Conservation (phyloP, 2,797 vertebrate genomes). For the Melopsittacus undulatus region DNA sequence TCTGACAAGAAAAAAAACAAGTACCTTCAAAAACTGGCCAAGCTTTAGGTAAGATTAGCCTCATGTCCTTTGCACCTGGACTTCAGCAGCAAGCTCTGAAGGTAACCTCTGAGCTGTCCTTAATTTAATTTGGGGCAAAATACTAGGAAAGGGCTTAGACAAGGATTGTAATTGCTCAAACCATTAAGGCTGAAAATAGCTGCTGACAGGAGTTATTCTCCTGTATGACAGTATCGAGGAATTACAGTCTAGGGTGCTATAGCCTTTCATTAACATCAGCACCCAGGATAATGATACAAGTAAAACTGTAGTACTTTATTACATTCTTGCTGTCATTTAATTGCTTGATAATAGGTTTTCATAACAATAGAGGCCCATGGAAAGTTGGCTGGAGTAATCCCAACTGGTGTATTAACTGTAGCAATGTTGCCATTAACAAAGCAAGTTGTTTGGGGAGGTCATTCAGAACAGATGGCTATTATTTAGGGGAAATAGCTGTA, state of each 20-base stretch:
- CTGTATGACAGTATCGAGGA: constrained; percentile 13
- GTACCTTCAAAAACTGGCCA: accelerated
- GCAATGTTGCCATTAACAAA: constrained; percentile 44
- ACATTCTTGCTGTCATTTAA: constrained; percentile 65
- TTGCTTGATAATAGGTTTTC: constrained; percentile 67
- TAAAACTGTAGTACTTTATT: constrained; percentile 65
- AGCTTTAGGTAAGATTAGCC: not conserved
- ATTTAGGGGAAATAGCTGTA: constrained; percentile 56
- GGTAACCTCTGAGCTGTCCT: not conserved
- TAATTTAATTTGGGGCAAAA: constrained; percentile 30
- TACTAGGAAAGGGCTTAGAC: not conserved
- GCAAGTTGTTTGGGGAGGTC: constrained; percentile 51
- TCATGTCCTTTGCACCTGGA: not conserved
- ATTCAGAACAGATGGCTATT: constrained; percentile 68
- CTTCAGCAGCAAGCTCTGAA: not conserved
- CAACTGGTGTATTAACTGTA: constrained; percentile 21
- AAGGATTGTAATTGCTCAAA: constrained; percentile 20
- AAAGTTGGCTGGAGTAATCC: constrained; percentile 64
- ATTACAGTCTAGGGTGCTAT: constrained; percentile 59
- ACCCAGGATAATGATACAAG: constrained; percentile 67
- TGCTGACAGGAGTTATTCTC: constrained; percentile 45
- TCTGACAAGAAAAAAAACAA: not conserved
- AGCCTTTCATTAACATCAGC: constrained; percentile 70
- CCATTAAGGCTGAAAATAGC: constrained; percentile 31
- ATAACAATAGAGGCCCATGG: constrained; percentile 50